Conservation (phyloP, 1,140 invertebrate genomes). For the Drosophila auraria region DNA sequence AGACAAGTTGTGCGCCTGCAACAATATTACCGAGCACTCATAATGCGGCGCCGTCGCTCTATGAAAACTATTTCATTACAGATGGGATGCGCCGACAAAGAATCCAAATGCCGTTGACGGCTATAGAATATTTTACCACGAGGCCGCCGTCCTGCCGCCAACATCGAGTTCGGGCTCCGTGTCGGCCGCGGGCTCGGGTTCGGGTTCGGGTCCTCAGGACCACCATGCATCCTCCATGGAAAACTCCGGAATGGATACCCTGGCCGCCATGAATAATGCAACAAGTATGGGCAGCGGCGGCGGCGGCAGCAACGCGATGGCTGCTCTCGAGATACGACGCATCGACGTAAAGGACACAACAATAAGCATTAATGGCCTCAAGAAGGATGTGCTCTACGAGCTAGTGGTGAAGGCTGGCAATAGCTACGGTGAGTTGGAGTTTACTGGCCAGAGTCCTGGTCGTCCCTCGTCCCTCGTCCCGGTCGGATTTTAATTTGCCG, state of each 20-base stretch:
- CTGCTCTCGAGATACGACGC: conserved; percentile 86
- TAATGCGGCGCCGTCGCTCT: conserved; percentile 71
- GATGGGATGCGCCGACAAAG: conserved; percentile 92
- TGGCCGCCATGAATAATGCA: conserved; percentile 76
- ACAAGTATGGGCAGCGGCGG: conserved; percentile 64
- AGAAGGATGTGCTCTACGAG: conserved; percentile 91
- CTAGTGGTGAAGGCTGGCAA: conserved; percentile 93
- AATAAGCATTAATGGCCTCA: conserved; percentile 89
- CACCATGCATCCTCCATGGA: conserved; percentile 52
- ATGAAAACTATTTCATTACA: conserved; percentile 84
- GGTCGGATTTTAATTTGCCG: conserved; percentile 62
- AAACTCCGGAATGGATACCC: conserved; percentile 54
- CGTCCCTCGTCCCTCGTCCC: neutral
- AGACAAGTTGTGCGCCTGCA: conserved; percentile 76
- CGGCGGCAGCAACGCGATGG: conserved; percentile 40
- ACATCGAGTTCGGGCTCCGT: conserved; percentile 36
- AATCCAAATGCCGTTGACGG: conserved; percentile 93
- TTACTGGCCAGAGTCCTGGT: neutral
- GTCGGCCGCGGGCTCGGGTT: neutral
- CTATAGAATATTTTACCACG: conserved; percentile 90
- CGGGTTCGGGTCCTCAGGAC: conserved; percentile 8
- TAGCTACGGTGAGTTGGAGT: conserved; percentile 86
- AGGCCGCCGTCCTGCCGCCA: conserved; percentile 80
- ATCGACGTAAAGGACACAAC: conserved; percentile 90
- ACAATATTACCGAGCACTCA: conserved; percentile 79